Evolutionary conservation across 1,140 invertebrate genomes (phyloP), one percentile per base, ranked within the genome.

Genomic region (Cydia amplana): DNA sequence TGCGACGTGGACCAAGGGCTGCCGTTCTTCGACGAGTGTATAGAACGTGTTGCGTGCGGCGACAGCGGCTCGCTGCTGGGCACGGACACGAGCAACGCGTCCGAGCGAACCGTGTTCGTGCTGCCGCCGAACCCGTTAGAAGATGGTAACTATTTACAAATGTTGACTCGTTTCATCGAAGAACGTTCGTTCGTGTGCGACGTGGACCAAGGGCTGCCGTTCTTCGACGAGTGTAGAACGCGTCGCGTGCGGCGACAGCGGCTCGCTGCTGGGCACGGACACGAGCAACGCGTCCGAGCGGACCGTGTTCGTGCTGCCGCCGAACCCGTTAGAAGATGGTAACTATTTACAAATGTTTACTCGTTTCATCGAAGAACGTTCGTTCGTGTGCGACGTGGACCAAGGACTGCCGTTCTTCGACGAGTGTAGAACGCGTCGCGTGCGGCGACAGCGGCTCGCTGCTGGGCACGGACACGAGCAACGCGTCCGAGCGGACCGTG

Each of bases 81-180:
- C 82, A 89, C 96, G 74, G 97, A 97, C 79, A 90, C 91, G 0
- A 85, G 85, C 18, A 93, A 93, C 75, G 91, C 84, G 2, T 90
- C 89, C 0, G 98, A 99, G 92, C 94, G 97, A 73, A 99, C 99
- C 43, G 97, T 99, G 65, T 99, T 99, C 85, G 97, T 99, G 79
- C 95, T 98, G 85, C 98, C 98, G n/a, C 98, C 99, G 5, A 98
- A 99, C 87, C 95, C 96, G 14, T 88, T 90, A 1, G 87, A 90
- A 20, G 85, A 88, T 16, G 90, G 93, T 93, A 70, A 78, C 72
- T 51, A 40, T n/a, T 16, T n/a, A 28, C 99, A 99, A 93, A 98
- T 99, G 96, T 99, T 99, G 91, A 99, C 98, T 75, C 95, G 98
- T 60, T 99, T 99, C 92, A 99, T 99, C 80, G 99, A 99, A 93